These are phyloP conservation scores for Fopius arisanus DNA, from an alignment of 1,140 invertebrate species.

Conservation along the genomic window DNA sequence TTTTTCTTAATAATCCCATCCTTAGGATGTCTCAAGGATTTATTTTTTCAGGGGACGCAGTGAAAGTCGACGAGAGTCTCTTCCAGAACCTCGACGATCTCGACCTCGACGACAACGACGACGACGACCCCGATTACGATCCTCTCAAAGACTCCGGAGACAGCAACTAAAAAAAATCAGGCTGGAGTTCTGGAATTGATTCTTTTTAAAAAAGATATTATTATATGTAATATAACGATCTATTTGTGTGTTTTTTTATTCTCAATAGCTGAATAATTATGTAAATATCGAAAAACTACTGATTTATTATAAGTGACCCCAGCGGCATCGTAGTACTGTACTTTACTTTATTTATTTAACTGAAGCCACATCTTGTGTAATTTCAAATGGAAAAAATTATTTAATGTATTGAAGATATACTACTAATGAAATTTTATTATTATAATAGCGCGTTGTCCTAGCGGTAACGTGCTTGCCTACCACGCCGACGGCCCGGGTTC, in stretches of 20 bases:
- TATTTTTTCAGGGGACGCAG: constrained; percentile 75
- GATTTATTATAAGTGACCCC: no score
- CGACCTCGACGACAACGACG: constrained; percentile 79
- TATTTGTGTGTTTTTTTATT: not conserved
- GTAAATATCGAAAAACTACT: not conserved
- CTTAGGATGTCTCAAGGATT: not conserved
- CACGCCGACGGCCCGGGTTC: no score
- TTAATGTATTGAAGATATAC: no score
- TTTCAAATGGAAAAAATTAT: no score
- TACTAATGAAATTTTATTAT: no score
- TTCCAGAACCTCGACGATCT: constrained; percentile 93
- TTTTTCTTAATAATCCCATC: not conserved
- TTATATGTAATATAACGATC: not conserved
- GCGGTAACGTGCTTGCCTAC: no score
- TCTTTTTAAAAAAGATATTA: not conserved
- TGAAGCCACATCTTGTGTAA: no score
- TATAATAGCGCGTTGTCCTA: no score
- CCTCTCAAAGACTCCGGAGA: constrained; percentile 52
- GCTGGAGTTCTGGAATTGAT: not conserved
- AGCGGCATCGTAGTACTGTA: no score
- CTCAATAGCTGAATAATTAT: not conserved
- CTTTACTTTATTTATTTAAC: no score
- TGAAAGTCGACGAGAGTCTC: constrained; percentile 93
- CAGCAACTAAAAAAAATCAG: constrained; percentile 42
- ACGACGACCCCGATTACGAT: constrained; percentile 70